A percentile compares a stretch with the other conserved stretches of the same genome.
These are phyloP conservation scores for Oligia fasciuncula DNA, from an alignment of 2,888 invertebrate species.

Conservation along the genomic window DNA sequence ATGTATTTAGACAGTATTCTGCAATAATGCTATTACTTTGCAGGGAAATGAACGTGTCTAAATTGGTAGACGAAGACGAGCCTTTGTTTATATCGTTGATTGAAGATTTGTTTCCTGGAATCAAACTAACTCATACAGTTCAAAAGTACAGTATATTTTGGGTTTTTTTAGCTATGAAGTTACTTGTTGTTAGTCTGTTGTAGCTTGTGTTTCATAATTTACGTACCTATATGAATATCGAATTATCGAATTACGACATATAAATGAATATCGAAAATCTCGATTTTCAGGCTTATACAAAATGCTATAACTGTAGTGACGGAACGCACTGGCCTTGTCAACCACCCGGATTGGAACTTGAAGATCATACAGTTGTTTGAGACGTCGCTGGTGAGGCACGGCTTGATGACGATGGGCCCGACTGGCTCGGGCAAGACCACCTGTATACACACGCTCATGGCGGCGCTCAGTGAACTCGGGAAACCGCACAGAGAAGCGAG, in stretches of 20 bases:
- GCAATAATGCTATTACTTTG: constrained; percentile 26
- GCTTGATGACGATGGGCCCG: constrained; percentile 97
- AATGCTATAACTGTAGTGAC: constrained; percentile 92
- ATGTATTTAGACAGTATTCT: background rate
- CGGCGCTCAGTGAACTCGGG: constrained; percentile 94
- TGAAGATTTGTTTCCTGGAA: constrained; percentile 97
- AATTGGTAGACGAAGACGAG: constrained; percentile 97
- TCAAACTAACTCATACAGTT: constrained; percentile 92
- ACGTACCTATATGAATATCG: background rate
- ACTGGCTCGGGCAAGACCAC: constrained; percentile 96
- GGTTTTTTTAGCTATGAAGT: background rate
- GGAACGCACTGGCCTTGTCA: constrained; percentile 92
- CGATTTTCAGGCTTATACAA: constrained; percentile 92
- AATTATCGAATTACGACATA: background rate
- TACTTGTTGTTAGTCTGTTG: background rate
- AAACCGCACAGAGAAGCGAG: constrained; percentile 95
- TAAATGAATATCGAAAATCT: too few relatives aligned
- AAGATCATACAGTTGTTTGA: constrained; percentile 96
- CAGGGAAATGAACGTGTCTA: constrained; percentile 98
- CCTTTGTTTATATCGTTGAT: constrained; percentile 96
- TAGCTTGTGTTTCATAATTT: background rate
- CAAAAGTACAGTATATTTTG: constrained; percentile 73
- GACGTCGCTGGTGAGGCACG: constrained; percentile 96
- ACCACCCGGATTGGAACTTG: constrained; percentile 96
- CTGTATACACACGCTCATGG: constrained; percentile 94